Base-by-base conservation (phyloP, 2,113 vertebrate species). In the Calidris pugnax region DNA sequence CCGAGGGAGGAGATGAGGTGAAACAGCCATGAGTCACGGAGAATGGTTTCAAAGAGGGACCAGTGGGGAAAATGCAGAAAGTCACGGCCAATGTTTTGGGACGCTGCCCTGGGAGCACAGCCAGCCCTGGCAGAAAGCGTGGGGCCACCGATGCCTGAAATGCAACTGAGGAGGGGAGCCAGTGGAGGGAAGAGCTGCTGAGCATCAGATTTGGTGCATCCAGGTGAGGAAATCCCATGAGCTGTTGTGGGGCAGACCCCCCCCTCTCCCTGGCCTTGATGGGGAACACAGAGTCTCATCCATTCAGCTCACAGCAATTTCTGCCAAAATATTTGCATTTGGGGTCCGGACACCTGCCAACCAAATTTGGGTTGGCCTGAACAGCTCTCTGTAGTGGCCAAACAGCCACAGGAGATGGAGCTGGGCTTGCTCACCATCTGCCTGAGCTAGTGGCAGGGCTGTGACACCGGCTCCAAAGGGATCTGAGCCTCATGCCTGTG, bases 381-480 rank as follows among this genome's bases (percentile, higher is more conserved):
- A 57, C 32, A 71, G 57, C 53, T 32, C 67, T 69, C 37, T 80
- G 85, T 14, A 30, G 63, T 67, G 86, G 76, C 92, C 94, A 95
- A 30, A 50, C 8, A 80, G 88, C 88, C 79, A 28, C 55, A 68
- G 90, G 94, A 76, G 88, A n/a, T 53, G 71, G 75, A 92, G 75
- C 37, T 0, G 8, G 55, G 72, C 92, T 93, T 50, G 45, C 50
- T 80, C 20, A 32, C 95, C 88, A 69, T 90, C 89, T 95, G 88
- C 67, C n/a, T 37, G 67, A 45, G 45, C 43, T 48, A 53, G 43
- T 60, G 63, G 85, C 78, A 68, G 85, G 78, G 71, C 71, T 76
- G 48, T 28, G 69, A 24, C 0, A 0, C 57, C 1, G 4, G 43
- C 0, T 19, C 23, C 33, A 18, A 56, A 17, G 48, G 37, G 41